Evolutionary conservation across 2,888 invertebrate species (phyloP), one percentile per base, ranked within the genome.

Genomic region (Thera britannica): DNA sequence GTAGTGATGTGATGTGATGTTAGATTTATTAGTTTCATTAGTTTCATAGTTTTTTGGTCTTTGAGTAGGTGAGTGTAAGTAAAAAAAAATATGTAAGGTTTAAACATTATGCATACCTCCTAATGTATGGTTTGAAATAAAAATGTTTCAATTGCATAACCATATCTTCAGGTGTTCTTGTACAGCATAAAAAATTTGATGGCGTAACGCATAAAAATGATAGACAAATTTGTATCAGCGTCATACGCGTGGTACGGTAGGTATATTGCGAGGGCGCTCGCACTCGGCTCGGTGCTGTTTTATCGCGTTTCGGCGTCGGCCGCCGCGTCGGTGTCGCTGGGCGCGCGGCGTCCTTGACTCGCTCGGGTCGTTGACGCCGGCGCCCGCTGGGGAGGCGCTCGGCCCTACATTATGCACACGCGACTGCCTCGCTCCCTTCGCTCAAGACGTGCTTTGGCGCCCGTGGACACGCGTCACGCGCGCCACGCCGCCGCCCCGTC

Each of bases 331-430:
- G 76, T 79, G 81, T 80, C 79, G 81, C 80, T 80, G 79, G 80
- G 82, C 82, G 82, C 79, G 79, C 79, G 81, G 84, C 89, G 89
- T 88, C 89, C 89, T 90, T 89, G 89, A 89, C 86, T 88, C 80
- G 83, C 80, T 77, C 78, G 81, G 89, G 88, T 89, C 89, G 86
- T 89, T 89, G 88, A 88, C 89, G 86, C 84, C 82, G 86, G 83
- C 86, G 87, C 86, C 84, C 83, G 78, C 80, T 83, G 84, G 84
- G 84, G 81, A 77, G 80, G 79, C 79, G 79, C 76, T 70, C 82
- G 86, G 83, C 83, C 85, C 86, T 86, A 85, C 84, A 85, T 87
- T 86, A 87, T 87, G 84, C 87, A 86, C 88, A 85, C 85, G 87
- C 86, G 87, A 86, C 86, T 82, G 81, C 76, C 82, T 80, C 77